Evolutionary conservation across 2,888 invertebrate genomes (phyloP).

Genomic region (Sesamia inferens): DNA sequence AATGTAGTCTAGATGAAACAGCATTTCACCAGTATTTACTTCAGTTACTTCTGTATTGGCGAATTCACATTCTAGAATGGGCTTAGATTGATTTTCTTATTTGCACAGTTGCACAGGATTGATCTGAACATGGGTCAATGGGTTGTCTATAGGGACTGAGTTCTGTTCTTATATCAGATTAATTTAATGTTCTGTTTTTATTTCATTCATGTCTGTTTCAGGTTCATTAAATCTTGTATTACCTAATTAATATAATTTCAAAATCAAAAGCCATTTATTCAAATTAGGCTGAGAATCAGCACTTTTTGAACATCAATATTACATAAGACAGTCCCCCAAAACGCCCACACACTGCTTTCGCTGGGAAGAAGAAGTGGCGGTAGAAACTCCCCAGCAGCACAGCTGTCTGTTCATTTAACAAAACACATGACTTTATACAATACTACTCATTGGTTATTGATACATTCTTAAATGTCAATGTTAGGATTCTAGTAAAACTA

Average conservation of each 20-base stretch:
- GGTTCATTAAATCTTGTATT: not conserved
- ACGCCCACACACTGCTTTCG: too few relatives aligned
- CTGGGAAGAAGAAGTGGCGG: too few relatives aligned
- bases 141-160: too few relatives aligned
- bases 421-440: too few relatives aligned
- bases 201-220: not conserved
- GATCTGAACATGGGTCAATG: not conserved
- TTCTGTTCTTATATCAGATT: conserved; percentile 13
- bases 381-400: too few relatives aligned
- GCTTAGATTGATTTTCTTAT: conserved; percentile 10
- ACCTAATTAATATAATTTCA: too few relatives aligned
- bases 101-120: not conserved
- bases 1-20: not conserved
- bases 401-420: too few relatives aligned
- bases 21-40: not conserved
- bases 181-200: conserved; percentile 5
- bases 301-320: too few relatives aligned
- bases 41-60: not conserved
- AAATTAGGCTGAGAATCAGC: too few relatives aligned
- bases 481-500: not conserved
- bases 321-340: too few relatives aligned
- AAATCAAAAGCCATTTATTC: too few relatives aligned
- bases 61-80: conserved; percentile 4
- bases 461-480: not conserved
- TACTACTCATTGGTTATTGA: too few relatives aligned